phyloP scores from a whole-genome alignment of 2,113 vertebrate genomes.

The Neodontobutis hainanensis region DNA sequence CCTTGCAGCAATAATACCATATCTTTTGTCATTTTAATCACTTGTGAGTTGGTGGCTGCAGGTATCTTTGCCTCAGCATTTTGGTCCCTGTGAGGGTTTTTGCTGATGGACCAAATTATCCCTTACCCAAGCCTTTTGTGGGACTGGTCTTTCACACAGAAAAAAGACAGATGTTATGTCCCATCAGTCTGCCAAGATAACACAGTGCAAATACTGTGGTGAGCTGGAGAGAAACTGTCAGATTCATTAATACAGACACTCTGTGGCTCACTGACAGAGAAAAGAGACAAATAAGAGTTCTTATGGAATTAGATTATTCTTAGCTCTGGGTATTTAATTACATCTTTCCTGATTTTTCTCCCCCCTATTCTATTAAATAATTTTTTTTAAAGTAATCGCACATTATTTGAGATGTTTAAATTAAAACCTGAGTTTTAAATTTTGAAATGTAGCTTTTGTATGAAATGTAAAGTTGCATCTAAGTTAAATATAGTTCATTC shows the following conservation, averaged over 20 bases:
- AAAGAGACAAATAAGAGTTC: neutral
- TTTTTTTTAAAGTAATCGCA: no score
- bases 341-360: no score
- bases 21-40: conserved; percentile 41
- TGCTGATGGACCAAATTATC: conserved; percentile 57
- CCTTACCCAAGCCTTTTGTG: conserved; percentile 28
- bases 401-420: no score
- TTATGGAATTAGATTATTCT: neutral
- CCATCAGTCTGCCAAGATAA: conserved; percentile 48
- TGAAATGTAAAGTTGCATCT: no score
- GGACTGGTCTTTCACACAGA: conserved; percentile 49
- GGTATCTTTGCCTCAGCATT: conserved; percentile 23
- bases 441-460: no score
- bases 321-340: neutral
- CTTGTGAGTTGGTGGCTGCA: conserved; percentile 20
- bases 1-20: conserved; percentile 13
- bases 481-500: no score
- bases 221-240: neutral
- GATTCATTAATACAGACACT: conserved; percentile 44
- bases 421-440: no score
- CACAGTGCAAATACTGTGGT: conserved; percentile 20
- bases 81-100: conserved; percentile 36
- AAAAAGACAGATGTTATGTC: conserved; percentile 63
- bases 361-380: no score
- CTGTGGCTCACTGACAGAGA: neutral